Evolutionary conservation across 2,113 vertebrate species (phyloP).

Genomic region (Uropsilus gracilis): DNA sequence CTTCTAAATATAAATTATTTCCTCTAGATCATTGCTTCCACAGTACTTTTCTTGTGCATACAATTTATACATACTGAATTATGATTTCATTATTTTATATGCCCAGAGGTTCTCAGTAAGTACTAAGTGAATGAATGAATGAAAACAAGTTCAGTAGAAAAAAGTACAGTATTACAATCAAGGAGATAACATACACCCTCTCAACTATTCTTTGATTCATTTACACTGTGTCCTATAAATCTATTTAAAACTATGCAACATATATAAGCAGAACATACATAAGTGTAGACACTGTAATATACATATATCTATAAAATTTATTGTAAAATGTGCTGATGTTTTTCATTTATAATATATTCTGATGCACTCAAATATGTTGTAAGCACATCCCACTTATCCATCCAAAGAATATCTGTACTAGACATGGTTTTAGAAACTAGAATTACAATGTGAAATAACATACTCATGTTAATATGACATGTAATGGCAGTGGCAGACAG

Average conservation of each 20-base stretch:
- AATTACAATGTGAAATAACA: background rate
- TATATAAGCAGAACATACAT: background rate
- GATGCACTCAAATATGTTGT: background rate
- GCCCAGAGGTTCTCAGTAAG: background rate
- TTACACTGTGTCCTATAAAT: background rate
- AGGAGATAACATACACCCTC: no score
- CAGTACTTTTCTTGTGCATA: no score
- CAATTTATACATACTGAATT: background rate
- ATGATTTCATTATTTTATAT: background rate
- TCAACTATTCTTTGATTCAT: no score
- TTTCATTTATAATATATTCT: conserved; percentile 42
- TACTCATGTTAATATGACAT: background rate
- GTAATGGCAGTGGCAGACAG: background rate
- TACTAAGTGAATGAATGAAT: no score
- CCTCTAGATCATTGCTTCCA: no score
- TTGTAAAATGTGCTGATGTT: background rate
- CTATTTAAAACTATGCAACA: background rate
- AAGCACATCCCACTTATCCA: background rate
- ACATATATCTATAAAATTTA: background rate
- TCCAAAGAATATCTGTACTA: background rate
- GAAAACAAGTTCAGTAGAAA: background rate
- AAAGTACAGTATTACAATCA: background rate
- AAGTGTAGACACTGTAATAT: background rate
- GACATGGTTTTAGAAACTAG: background rate
- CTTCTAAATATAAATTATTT: background rate